These are phyloP conservation scores for Spodoptera exigua DNA, from an alignment of 2,888 invertebrate genomes.

Conservation along the genomic window DNA sequence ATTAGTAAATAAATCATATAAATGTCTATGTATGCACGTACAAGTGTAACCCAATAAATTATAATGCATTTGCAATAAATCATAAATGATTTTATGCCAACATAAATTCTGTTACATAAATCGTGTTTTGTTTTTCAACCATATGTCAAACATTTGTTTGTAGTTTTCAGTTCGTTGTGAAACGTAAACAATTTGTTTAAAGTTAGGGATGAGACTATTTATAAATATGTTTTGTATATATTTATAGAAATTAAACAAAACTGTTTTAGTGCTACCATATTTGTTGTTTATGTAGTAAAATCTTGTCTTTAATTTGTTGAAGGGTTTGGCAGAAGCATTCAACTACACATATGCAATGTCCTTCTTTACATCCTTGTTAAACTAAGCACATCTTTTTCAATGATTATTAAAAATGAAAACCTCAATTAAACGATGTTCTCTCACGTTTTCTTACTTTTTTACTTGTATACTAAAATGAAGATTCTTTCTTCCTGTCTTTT, in stretches of 20 bases:
- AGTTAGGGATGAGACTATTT: conserved; percentile 57
- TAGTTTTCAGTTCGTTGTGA: conserved; percentile 32
- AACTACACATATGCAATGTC: no score
- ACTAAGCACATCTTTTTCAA: no score
- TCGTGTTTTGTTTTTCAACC: conserved; percentile 52
- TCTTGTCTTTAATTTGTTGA: no score
- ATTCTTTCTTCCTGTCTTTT: no score
- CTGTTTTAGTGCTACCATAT: conserved; percentile 37
- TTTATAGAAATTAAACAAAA: conserved; percentile 58
- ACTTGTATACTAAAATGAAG: no score
- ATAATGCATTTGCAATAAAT: conserved; percentile 52
- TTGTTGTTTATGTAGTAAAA: conserved; percentile 10
- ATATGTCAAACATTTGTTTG: conserved; percentile 60
- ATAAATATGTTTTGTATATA: conserved; percentile 37
- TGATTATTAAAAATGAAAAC: no score
- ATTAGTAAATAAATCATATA: conserved; percentile 39
- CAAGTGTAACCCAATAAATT: conserved; percentile 32
- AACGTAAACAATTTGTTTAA: conserved; percentile 65
- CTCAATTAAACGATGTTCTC: no score
- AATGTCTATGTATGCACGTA: no score
- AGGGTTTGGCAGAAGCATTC: no score
- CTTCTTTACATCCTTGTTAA: no score
- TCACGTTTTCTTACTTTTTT: no score
- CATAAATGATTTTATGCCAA: conserved; percentile 40
- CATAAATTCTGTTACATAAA: conserved; percentile 47